phyloP scores from a whole-genome alignment of 2,797 vertebrate species.

The Percopsis omiscomaycus region DNA sequence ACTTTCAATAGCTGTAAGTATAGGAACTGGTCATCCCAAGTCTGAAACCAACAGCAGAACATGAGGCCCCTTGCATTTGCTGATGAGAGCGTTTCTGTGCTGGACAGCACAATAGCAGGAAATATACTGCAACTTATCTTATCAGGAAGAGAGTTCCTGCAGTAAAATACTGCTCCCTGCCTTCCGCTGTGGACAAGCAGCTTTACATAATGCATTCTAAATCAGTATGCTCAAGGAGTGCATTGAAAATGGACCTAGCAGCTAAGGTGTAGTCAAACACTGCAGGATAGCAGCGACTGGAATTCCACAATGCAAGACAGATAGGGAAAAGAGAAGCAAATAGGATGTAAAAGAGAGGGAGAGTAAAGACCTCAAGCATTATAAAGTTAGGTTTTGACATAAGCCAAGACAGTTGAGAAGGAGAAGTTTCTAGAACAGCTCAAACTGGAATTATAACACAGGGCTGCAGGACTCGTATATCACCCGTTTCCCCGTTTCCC shows the following conservation, averaged over 20 bases:
- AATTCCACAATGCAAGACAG: slow-evolving; percentile 3
- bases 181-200: neutral
- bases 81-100: too few species aligned
- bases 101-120: too few species aligned
- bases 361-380: slow-evolving; percentile 13
- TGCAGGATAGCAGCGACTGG: neutral
- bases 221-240: slow-evolving; percentile 34
- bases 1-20: neutral
- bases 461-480: slow-evolving; percentile 56
- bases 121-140: too few species aligned
- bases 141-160: too few species aligned
- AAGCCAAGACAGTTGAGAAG: slow-evolving; percentile 15
- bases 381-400: slow-evolving; percentile 15
- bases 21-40: neutral
- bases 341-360: neutral
- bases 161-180: too few species aligned
- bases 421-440: slow-evolving; percentile 32
- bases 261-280: slow-evolving; percentile 21
- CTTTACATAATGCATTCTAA: slow-evolving; percentile 41
- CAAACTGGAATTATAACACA: slow-evolving; percentile 36
- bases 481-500: slow-evolving; percentile 46
- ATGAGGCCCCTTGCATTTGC: too few species aligned
- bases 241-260: slow-evolving; percentile 12
- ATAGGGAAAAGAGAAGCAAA: neutral
- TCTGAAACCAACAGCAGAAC: too few species aligned